Conservation (phyloP, 2,888 invertebrate genomes). For the Caenorhabditis afra region DNA sequence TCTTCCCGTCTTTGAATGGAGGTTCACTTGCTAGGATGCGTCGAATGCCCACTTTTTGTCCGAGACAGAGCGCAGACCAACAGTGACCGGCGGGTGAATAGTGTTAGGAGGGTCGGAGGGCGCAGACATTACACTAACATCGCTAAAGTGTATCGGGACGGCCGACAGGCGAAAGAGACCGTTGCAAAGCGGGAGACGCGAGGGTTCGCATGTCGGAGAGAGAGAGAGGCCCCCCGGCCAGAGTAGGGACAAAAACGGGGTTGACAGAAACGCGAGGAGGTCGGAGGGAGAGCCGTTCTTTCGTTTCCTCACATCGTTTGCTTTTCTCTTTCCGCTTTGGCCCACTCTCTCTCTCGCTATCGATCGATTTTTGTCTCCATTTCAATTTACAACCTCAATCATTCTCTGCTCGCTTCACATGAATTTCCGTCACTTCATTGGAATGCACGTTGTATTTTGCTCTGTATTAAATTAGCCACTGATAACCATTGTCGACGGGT, state of each 20-base stretch:
- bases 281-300: constrained; percentile 22
- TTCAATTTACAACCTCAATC: too few relatives aligned
- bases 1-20: constrained; percentile 17
- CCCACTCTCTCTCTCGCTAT: background rate
- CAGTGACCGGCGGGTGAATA: background rate
- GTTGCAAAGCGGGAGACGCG: background rate
- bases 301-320: background rate
- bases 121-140: constrained; percentile 40
- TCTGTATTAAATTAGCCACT: background rate
- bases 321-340: background rate
- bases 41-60: constrained; percentile 25
- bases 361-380: background rate
- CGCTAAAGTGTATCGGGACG: constrained; percentile 9
- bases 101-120: constrained; percentile 4
- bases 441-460: too few relatives aligned
- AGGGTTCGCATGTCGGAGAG: constrained; percentile 16
- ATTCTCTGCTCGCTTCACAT: background rate
- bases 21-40: constrained; percentile 24
- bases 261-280: constrained; percentile 28
- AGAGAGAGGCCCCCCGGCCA: background rate
- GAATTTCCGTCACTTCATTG: background rate
- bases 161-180: background rate
- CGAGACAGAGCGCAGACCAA: constrained; percentile 34
- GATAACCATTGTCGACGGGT: too few relatives aligned
- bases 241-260: background rate